These are phyloP conservation scores for Erinaceus europaeus DNA, from an alignment of 2,113 vertebrate species.

Conservation along the genomic window DNA sequence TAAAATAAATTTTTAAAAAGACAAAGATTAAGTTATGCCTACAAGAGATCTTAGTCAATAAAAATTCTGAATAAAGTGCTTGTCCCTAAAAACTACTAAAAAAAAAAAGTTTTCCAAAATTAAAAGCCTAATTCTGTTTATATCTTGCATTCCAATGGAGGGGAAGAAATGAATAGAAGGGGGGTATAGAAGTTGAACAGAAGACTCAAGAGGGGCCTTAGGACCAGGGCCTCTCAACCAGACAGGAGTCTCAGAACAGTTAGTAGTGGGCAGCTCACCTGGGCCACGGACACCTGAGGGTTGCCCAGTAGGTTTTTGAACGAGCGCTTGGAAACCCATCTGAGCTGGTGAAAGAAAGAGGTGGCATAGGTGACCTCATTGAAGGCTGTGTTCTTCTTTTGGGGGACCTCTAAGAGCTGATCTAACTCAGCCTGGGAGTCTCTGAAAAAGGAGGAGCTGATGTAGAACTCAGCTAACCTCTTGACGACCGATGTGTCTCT, in stretches of 20 bases:
- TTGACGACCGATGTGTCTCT: slow-evolving; percentile 82
- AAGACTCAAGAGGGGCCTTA: no score
- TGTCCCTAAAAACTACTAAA: background rate
- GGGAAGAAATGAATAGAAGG: background rate
- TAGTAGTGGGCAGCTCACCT: slow-evolving; percentile 83
- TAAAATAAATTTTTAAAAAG: no score
- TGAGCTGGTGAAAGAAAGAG: slow-evolving; percentile 91
- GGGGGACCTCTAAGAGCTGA: slow-evolving; percentile 72
- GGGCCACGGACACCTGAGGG: slow-evolving; percentile 93
- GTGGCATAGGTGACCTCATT: slow-evolving; percentile 87
- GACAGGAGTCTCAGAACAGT: no score
- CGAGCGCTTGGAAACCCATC: slow-evolving; percentile 90
- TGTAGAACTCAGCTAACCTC: slow-evolving; percentile 85
- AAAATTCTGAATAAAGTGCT: background rate
- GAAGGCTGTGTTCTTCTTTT: slow-evolving; percentile 46
- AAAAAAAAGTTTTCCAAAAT: background rate
- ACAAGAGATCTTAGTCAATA: slow-evolving; percentile 3
- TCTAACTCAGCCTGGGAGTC: slow-evolving; percentile 85
- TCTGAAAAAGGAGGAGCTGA: slow-evolving; percentile 75
- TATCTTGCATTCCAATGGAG: no score
- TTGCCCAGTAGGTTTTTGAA: slow-evolving; percentile 92
- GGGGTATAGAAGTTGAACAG: background rate
- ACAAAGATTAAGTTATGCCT: no score
- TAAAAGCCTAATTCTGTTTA: background rate
- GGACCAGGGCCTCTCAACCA: no score